phyloP scores from a whole-genome alignment of 2,888 invertebrate genomes.

The Agrenia bidenticulata region DNA sequence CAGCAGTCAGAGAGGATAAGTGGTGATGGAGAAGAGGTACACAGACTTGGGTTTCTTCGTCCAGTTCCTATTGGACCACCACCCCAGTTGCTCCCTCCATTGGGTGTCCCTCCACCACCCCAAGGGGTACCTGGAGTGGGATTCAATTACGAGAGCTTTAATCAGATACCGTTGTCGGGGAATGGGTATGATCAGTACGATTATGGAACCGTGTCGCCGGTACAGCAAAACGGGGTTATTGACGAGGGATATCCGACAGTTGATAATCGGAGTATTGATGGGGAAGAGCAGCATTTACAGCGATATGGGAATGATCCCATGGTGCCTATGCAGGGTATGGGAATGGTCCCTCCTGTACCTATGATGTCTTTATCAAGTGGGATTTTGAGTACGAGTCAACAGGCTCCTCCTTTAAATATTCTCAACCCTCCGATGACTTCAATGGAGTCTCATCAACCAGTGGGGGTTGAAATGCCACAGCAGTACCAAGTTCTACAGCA shows the following conservation, averaged over 20 bases:
- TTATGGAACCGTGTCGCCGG: neutral
- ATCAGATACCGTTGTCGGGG: neutral
- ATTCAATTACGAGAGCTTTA: neutral
- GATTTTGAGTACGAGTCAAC: neutral
- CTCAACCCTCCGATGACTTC: neutral
- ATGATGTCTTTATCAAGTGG: neutral
- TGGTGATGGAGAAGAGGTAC: constrained; percentile 43
- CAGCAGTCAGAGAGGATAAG: constrained; percentile 30
- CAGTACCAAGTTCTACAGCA: neutral
- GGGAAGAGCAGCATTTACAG: constrained; percentile 1
- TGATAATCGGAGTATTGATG: constrained; percentile 15
- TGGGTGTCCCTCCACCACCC: constrained; percentile 20
- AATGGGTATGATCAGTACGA: neutral
- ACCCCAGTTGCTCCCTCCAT: constrained; percentile 25
- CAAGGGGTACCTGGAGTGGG: neutral
- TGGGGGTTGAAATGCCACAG: neutral
- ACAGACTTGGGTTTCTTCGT: constrained; percentile 27
- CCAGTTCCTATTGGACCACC: constrained; percentile 26
- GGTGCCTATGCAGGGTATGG: neutral
- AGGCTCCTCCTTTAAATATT: neutral
- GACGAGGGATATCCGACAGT: neutral
- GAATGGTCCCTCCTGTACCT: neutral
- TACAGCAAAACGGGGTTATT: neutral
- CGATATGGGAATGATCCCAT: constrained; percentile 5
- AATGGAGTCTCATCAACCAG: neutral